Conservation (phyloP, 2,797 vertebrate genomes). For the Rhodeus uyekii region DNA sequence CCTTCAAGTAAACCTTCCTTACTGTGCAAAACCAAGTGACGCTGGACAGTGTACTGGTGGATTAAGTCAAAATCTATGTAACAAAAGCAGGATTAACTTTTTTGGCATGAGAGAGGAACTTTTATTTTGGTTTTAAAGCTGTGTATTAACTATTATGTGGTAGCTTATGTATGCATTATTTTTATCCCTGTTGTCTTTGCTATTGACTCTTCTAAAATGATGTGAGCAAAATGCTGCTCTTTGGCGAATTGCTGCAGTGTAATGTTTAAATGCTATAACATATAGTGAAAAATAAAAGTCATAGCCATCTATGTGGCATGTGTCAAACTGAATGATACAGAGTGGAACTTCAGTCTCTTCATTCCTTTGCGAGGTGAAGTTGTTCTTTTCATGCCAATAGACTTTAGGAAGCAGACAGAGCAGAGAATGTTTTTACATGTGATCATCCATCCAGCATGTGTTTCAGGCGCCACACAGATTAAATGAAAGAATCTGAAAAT, state of each 20-base stretch:
- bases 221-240: not conserved
- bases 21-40: not conserved
- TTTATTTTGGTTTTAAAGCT: conserved; percentile 52
- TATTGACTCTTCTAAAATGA: not conserved
- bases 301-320: conserved; percentile 49
- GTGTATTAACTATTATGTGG: conserved; percentile 36
- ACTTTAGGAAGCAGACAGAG: conserved; percentile 80
- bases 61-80: not conserved
- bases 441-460: conserved; percentile 86
- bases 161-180: conserved; percentile 25
- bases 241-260: not conserved
- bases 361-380: conserved; percentile 86
- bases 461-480: conserved; percentile 92
- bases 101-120: conserved; percentile 47
- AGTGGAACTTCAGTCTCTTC: conserved; percentile 80
- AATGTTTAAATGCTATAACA: not conserved
- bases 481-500: conserved; percentile 92
- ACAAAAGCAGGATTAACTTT: conserved; percentile 37
- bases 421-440: conserved; percentile 88
- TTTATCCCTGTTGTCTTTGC: conserved; percentile 41
- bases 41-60: conserved; percentile 2
- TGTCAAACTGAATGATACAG: conserved; percentile 76
- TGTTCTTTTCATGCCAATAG: conserved; percentile 71
- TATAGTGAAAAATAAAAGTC: not conserved
- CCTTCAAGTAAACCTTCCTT: not conserved